Base-by-base conservation (phyloP, 2,888 invertebrate genomes). In the Acleris holmiana region DNA sequence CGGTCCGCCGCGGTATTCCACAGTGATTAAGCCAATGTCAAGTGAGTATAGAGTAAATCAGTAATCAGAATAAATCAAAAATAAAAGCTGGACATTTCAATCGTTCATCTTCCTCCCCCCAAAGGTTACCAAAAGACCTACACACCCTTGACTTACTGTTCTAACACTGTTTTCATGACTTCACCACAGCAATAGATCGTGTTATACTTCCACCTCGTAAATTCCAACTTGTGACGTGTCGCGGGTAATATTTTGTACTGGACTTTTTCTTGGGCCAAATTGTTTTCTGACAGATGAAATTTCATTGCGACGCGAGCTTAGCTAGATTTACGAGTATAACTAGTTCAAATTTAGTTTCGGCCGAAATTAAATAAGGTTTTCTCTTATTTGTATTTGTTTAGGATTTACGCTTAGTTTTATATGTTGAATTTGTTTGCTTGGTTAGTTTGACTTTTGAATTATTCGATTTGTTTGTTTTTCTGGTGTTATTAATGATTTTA, bases 221-320 rank as follows among this genome's bases (percentile, higher is more conserved):
- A 65, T 65, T 55, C 49, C 49, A 21, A 53, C 25, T 49, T 55
- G 23, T 65, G 65, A 65, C 65, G 53, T 18, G 57, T 48, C 18
- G 48, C 18, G 55, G 49, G 54, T 60, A 60, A 65, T 65, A 65
- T 65, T 65, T 65, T 50, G 59, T 55, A 41, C 53, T 53, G 21
- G 58, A 65, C 65, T 65, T 55, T 65, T 65, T 65, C 65, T 64
- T 64, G 65, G 59, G 44, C 55, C 60, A 65, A 65, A 65, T 65
- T 65, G 60, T 65, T 65, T 65, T 65, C 44, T 65, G 65, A 65
- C 65, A 65, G 59, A 65, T 65, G 65, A 60, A 65, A 60, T 65
- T 65, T 60, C 60, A 65, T 60, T 60, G 55, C 65, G 60, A 44
- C 56, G 29, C 61, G 19, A 46, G 59, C 50, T 48, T 44, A 40